Base-by-base conservation (phyloP, 2,797 vertebrate species). In the Botia kubotai region DNA sequence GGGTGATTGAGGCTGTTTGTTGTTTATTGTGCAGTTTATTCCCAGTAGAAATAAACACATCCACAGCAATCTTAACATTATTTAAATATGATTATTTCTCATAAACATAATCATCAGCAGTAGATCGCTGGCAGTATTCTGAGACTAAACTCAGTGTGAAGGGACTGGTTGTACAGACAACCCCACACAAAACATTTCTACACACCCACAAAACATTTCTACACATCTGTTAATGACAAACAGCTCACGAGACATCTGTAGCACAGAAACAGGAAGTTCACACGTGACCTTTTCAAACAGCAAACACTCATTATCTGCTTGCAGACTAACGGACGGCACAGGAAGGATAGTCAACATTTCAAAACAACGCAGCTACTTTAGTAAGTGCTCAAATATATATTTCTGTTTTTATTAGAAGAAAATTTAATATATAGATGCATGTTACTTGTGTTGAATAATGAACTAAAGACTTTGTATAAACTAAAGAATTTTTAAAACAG, bases 191-290 rank as follows among this genome's bases (percentile, higher is more conserved):
- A 2, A 29, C 2, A 4, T 29, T 2, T 2, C 29, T 29, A 29
- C 29, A 29, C 29, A 29, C 29, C 2, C 4, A 4, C 4, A 4
- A 4, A 2, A 4, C 29, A 39, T 39, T 21, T 62, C 21, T 10
- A 5, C 21, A 63, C 29, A 2, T 19, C 11, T 19, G 43, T 3
- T 0, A 1, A 39, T 63, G n/a, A n/a, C n/a, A n/a, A n/a, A n/a
- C n/a, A n/a, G n/a, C n/a, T 58, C 2, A 58, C 10, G 1, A 78
- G 21, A 46, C 65, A 60, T 70, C 17, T 68, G 75, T 26, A 2
- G 0, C 3, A 19, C 75, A 77, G 14, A 67, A 48, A 70, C 39
- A 78, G 76, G 76, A 78, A 78, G 55, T 70, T 3, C 55, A 26
- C 76, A 60, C 3, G 66, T 26, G 0, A 39, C 29, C 19, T 68